Conservation (phyloP, 1,140 invertebrate species). For the Lethrus apterus region DNA sequence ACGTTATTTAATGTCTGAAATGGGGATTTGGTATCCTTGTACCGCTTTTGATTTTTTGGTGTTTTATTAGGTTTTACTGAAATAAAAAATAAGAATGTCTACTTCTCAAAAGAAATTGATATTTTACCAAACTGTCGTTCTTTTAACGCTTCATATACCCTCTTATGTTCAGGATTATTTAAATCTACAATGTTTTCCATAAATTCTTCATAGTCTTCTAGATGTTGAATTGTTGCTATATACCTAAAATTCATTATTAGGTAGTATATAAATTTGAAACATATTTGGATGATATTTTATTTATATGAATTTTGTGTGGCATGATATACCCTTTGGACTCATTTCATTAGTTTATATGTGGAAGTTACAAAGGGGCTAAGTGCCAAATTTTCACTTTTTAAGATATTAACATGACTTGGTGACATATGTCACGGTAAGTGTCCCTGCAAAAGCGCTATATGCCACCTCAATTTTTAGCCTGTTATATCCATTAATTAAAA, state of each 20-base stretch:
- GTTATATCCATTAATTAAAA: too few relatives aligned
- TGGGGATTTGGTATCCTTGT: background rate
- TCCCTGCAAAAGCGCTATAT: too few relatives aligned
- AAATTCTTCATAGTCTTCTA: slow-evolving; percentile 61
- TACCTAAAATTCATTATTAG: slow-evolving; percentile 44
- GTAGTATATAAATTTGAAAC: too few relatives aligned
- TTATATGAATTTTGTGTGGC: too few relatives aligned
- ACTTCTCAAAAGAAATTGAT: background rate
- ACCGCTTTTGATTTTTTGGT: background rate
- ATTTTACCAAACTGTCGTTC: slow-evolving; percentile 41
- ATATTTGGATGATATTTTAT: too few relatives aligned
- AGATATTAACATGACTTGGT: too few relatives aligned
- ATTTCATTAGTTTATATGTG: too few relatives aligned
- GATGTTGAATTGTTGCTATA: slow-evolving; percentile 56
- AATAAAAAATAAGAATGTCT: background rate
- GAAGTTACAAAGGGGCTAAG: too few relatives aligned
- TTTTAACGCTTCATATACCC: slow-evolving; percentile 57
- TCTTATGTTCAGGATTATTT: slow-evolving; percentile 53
- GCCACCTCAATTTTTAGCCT: too few relatives aligned
- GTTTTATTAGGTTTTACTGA: background rate
- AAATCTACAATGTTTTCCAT: slow-evolving; percentile 59
- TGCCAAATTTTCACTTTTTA: too few relatives aligned
- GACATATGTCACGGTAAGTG: too few relatives aligned
- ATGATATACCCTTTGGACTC: too few relatives aligned
- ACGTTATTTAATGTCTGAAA: slow-evolving; percentile 1